These are phyloP conservation scores for Cistogaster globosa DNA, from an alignment of 2,888 invertebrate genomes.

Conservation along the genomic window DNA sequence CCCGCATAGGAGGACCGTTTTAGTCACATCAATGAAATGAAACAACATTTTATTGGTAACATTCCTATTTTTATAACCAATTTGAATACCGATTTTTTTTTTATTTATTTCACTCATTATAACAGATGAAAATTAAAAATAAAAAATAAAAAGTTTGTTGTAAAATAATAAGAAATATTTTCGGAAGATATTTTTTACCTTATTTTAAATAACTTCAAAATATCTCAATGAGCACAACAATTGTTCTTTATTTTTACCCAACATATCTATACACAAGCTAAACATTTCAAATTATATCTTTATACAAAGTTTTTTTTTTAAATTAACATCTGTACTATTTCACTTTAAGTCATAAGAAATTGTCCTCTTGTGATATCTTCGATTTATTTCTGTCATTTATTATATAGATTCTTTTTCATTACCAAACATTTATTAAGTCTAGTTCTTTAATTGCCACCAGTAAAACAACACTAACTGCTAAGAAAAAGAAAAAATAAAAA, in stretches of 20 bases:
- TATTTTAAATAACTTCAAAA: too few relatives aligned
- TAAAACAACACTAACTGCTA: background rate
- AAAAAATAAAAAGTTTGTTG: background rate
- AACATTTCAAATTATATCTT: too few relatives aligned
- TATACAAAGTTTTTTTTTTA: background rate
- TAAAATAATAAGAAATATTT: background rate
- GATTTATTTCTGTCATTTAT: background rate
- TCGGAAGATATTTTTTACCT: background rate
- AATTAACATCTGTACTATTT: conserved; percentile 58
- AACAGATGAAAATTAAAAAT: background rate
- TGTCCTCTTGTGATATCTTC: conserved; percentile 29
- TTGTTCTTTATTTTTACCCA: too few relatives aligned
- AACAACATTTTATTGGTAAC: conserved; percentile 24
- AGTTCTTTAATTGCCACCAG: conserved; percentile 22
- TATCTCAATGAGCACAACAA: too few relatives aligned
- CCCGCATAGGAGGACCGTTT: conserved; percentile 45
- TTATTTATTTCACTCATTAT: background rate
- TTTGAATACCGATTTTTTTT: background rate
- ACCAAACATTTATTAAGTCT: conserved; percentile 17
- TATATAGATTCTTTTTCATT: conserved; percentile 19
- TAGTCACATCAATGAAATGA: conserved; percentile 9
- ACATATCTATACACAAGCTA: too few relatives aligned
- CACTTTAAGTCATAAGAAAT: conserved; percentile 33
- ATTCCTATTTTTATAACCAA: background rate
- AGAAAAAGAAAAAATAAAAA: background rate